phyloP scores from a whole-genome alignment of 1,140 invertebrate species.

The Lepidostoma basale region DNA sequence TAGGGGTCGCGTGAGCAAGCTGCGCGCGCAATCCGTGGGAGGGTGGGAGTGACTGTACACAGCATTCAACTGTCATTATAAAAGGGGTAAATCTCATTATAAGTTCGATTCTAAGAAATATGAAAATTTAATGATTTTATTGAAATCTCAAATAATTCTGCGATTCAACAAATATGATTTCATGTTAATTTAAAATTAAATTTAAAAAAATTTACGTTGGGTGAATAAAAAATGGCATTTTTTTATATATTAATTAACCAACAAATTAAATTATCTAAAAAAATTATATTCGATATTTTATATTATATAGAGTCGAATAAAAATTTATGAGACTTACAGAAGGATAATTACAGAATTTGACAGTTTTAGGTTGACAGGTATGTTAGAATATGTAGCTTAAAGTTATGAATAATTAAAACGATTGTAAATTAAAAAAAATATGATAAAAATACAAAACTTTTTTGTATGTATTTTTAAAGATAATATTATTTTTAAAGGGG shows the following conservation, averaged over 20 bases:
- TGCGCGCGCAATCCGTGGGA: slow-evolving; percentile 31
- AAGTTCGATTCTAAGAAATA: not conserved
- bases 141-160: not conserved
- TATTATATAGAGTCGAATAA: too few relatives aligned
- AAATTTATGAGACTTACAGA: too few relatives aligned
- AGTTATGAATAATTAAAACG: not conserved
- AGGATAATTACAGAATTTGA: too few relatives aligned
- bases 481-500: not conserved
- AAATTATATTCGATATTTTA: too few relatives aligned
- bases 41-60: not conserved
- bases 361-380: too few relatives aligned
- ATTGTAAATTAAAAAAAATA: not conserved
- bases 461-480: not conserved
- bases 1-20: not conserved
- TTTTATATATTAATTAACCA: too few relatives aligned
- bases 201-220: too few relatives aligned
- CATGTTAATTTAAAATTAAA: not conserved
- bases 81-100: not conserved
- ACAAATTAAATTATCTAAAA: too few relatives aligned
- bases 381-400: too few relatives aligned
- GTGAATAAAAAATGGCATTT: too few relatives aligned
- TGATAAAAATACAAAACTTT: not conserved
- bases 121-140: not conserved
- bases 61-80: slow-evolving; percentile 6
- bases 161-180: not conserved